phyloP scores from a whole-genome alignment of 2,888 invertebrate species.

The Trachelus stipa region DNA sequence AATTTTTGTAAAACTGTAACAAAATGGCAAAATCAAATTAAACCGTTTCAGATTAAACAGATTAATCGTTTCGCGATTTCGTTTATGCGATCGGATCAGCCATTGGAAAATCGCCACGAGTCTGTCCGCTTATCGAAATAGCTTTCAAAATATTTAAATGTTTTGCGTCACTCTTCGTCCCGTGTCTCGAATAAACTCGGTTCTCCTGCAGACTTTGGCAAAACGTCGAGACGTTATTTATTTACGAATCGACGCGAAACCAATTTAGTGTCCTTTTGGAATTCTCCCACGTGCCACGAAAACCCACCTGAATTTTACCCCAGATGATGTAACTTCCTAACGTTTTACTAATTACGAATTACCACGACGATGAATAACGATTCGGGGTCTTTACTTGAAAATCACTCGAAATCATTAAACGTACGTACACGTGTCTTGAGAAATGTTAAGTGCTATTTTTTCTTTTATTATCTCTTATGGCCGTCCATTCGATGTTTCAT shows the following conservation, averaged over 20 bases:
- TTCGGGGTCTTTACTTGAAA: background rate
- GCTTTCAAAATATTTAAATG: background rate
- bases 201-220: background rate
- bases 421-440: background rate
- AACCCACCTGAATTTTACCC: background rate
- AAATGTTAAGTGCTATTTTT: background rate
- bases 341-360: background rate
- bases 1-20: background rate
- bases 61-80: background rate
- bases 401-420: background rate
- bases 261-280: background rate
- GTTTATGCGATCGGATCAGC: background rate
- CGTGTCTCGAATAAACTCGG: background rate
- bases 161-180: background rate
- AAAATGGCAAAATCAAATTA: background rate
- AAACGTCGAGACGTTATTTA: background rate
- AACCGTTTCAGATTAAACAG: background rate
- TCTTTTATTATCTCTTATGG: background rate
- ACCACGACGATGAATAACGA: background rate
- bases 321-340: background rate
- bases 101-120: background rate
- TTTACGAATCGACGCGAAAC: background rate
- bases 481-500: background rate
- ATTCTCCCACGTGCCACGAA: background rate
- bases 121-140: background rate